Percentiles rank a stretch among this genome's conserved stretches.
These are phyloP conservation scores for Entelurus aequoreus DNA, from an alignment of 2,113 vertebrate genomes.

Conservation along the genomic window DNA sequence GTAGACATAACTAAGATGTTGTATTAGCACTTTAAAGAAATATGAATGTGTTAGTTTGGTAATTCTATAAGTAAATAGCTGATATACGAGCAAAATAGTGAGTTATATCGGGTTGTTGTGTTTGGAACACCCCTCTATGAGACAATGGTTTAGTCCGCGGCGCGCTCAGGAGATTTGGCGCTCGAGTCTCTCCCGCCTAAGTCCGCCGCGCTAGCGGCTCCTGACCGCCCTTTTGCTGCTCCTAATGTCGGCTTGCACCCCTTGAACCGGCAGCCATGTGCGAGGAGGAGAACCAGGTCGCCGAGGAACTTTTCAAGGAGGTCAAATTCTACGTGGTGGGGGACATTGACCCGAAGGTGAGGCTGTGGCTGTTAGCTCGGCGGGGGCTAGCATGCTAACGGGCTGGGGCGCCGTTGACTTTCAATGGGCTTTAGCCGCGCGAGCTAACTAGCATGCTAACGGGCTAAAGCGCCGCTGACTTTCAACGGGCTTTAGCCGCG, in stretches of 20 bases:
- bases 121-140: background rate
- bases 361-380: conserved; percentile 44
- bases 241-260: background rate
- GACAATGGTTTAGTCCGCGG: conserved; percentile 35
- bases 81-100: background rate
- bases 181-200: conserved; percentile 37
- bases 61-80: background rate
- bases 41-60: rapidly evolving
- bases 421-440: conserved; percentile 3
- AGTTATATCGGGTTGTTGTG: background rate
- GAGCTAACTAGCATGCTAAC: conserved; percentile 34
- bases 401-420: conserved; percentile 32
- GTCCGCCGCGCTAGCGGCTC: background rate
- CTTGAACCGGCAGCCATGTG: conserved; percentile 63
- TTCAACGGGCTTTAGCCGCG: conserved; percentile 4
- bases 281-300: conserved; percentile 77
- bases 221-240: background rate
- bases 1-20: no score
- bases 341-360: conserved; percentile 92
- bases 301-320: conserved; percentile 90
- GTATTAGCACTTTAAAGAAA: no score
- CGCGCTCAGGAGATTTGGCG: conserved; percentile 68
- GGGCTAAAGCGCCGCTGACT: conserved; percentile 23
- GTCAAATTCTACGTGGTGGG: conserved; percentile 96
- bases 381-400: conserved; percentile 42